phyloP scores from a whole-genome alignment of 2,888 invertebrate species.

The Drosophila macrospina region DNA sequence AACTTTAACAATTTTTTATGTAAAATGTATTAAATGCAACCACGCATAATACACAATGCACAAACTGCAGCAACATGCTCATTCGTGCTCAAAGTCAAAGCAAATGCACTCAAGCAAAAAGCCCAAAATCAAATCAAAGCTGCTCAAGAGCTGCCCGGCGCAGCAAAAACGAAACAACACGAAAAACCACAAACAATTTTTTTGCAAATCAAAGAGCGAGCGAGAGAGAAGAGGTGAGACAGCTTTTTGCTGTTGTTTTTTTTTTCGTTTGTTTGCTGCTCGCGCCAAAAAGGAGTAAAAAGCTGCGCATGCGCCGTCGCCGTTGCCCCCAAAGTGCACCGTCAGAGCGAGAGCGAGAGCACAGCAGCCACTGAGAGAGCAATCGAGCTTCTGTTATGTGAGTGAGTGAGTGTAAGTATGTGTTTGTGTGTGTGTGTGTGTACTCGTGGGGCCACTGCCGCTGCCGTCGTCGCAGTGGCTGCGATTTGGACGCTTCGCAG shows the following conservation, averaged over 20 bases:
- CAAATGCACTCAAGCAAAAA: slow-evolving; percentile 69
- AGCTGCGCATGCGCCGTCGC: slow-evolving; percentile 72
- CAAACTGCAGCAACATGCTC: slow-evolving; percentile 29
- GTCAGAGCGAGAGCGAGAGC: slow-evolving; percentile 61
- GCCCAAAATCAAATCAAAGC: slow-evolving; percentile 69
- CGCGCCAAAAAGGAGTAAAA: slow-evolving; percentile 68
- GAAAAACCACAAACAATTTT: slow-evolving; percentile 80
- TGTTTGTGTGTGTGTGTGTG: slow-evolving; percentile 18
- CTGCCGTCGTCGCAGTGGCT: slow-evolving; percentile 58
- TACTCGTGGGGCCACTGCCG: slow-evolving; percentile 39
- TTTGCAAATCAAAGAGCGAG: slow-evolving; percentile 39
- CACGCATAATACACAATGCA: slow-evolving; percentile 3
- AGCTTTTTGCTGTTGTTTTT: slow-evolving; percentile 34
- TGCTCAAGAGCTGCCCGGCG: slow-evolving; percentile 62
- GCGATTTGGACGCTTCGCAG: slow-evolving; percentile 73
- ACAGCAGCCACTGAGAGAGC: slow-evolving; percentile 44
- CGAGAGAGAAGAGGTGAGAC: slow-evolving; percentile 33
- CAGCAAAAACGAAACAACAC: slow-evolving; percentile 40
- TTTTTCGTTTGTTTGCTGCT: slow-evolving; percentile 32
- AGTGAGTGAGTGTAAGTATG: slow-evolving; percentile 9
- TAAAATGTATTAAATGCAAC: slow-evolving; percentile 23
- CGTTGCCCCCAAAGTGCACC: slow-evolving; percentile 47
- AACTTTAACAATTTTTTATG: slow-evolving; percentile 37
- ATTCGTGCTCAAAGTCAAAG: slow-evolving; percentile 43
- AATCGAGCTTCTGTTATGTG: slow-evolving; percentile 16